A percentile compares a stretch with the other conserved stretches of the same genome.
phyloP scores from a whole-genome alignment of 1,140 invertebrate species.

The Drosophila funebris region DNA sequence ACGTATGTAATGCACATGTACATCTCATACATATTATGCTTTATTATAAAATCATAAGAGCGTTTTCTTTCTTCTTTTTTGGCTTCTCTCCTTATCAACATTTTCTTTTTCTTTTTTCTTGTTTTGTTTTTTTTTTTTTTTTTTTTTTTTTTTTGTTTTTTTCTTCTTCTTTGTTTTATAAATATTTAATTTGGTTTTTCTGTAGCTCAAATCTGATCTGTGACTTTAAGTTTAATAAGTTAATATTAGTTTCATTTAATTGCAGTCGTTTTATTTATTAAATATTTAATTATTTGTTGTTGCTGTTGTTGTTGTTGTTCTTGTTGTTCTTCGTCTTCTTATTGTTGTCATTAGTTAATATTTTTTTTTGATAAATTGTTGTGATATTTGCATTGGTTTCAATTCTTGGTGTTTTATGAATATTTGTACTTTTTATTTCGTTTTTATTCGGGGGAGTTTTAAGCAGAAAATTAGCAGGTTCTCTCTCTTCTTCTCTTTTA shows the following conservation, averaged over 20 bases:
- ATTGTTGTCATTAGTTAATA: slow-evolving; percentile 8
- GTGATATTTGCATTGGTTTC: slow-evolving; percentile 28
- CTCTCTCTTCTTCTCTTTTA: slow-evolving; percentile 8
- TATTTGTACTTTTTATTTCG: slow-evolving; percentile 83
- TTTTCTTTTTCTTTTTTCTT: too few species aligned
- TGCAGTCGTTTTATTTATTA: slow-evolving; percentile 55
- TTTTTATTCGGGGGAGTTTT: slow-evolving; percentile 69
- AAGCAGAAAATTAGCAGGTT: slow-evolving; percentile 64
- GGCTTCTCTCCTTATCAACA: slow-evolving; percentile 11
- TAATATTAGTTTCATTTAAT: slow-evolving; percentile 44
- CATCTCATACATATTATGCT: slow-evolving; percentile 18
- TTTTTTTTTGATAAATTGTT: slow-evolving; percentile 20
- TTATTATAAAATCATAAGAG: slow-evolving; percentile 80
- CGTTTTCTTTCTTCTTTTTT: slow-evolving; percentile 57
- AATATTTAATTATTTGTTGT: slow-evolving; percentile 17
- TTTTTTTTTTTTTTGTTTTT: neutral
- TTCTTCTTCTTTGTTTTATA: slow-evolving; percentile 16
- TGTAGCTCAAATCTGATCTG: slow-evolving; percentile 15
- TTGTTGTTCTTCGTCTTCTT: neutral
- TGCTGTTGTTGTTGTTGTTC: slow-evolving; percentile 19
- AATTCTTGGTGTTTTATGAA: slow-evolving; percentile 54
- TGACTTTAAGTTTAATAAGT: slow-evolving; percentile 24
- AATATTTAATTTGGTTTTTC: slow-evolving; percentile 31
- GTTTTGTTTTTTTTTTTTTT: neutral
- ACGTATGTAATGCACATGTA: slow-evolving; percentile 7